Evolutionary conservation across 2,797 vertebrate genomes (phyloP).

Genomic region (Aselliscus stoliczkanus): DNA sequence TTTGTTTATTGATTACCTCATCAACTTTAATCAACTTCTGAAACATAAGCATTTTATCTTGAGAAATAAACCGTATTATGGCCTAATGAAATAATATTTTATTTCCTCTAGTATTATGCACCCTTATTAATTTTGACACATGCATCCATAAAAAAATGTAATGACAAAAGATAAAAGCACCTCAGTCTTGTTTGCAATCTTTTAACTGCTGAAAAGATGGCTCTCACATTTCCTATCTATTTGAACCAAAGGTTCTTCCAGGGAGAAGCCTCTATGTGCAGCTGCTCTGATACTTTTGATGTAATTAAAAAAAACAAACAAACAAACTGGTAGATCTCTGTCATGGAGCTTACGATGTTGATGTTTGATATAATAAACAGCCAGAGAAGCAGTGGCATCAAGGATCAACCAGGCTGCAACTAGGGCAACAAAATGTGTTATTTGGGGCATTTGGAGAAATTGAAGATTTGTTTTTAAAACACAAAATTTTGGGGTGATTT

Average conservation of each 20-base stretch:
- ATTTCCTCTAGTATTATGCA: background rate
- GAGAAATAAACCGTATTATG: background rate
- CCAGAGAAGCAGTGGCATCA: background rate
- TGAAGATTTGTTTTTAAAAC: background rate
- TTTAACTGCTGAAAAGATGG: background rate
- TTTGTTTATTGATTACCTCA: background rate
- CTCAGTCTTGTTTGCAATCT: background rate
- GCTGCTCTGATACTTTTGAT: background rate
- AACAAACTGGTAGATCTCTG: background rate
- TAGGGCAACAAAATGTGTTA: background rate
- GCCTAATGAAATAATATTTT: background rate
- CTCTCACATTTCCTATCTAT: background rate
- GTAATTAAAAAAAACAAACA: background rate
- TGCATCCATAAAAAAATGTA: background rate
- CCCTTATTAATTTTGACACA: background rate
- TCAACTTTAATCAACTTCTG: background rate
- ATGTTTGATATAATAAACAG: background rate
- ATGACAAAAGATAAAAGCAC: background rate
- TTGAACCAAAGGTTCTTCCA: background rate
- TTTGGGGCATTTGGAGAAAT: background rate
- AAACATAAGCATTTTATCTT: background rate
- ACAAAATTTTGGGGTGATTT: too few relatives aligned
- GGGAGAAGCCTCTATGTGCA: background rate
- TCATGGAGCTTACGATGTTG: background rate
- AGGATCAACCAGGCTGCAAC: too few relatives aligned